Percentiles rank a stretch among this genome's conserved stretches.
Evolutionary conservation across 2,797 vertebrate genomes (phyloP).

Genomic region (Myiotriccus ornatus): DNA sequence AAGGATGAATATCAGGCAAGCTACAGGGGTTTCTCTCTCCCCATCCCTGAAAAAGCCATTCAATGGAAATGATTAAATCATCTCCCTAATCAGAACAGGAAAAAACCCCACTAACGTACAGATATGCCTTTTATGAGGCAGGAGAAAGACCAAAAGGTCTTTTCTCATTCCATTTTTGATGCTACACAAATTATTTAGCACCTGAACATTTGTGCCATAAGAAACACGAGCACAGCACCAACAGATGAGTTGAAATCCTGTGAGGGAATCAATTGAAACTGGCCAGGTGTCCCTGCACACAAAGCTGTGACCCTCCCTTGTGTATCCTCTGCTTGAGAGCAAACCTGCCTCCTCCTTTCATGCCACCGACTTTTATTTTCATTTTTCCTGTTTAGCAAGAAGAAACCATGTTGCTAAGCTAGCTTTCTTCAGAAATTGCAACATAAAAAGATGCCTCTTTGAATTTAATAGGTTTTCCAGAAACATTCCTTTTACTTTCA

Average conservation of each 20-base stretch:
- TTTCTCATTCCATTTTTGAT: neutral
- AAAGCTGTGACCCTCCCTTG: neutral
- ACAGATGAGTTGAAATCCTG: neutral
- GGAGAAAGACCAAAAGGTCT: neutral
- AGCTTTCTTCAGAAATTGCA: neutral
- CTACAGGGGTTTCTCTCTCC: constrained; percentile 7
- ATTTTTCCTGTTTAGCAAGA: neutral
- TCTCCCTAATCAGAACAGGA: neutral
- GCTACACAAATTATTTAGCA: neutral
- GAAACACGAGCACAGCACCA: neutral
- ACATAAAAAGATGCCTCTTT: neutral
- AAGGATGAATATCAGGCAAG: neutral
- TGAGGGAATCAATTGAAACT: neutral
- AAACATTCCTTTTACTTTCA: neutral
- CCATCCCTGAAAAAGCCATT: neutral
- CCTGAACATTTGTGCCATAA: neutral
- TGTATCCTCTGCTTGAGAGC: neutral
- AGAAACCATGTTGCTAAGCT: neutral
- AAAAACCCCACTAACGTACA: neutral
- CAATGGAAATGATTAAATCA: neutral
- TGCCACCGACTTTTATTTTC: neutral
- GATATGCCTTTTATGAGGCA: neutral
- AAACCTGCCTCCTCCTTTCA: neutral
- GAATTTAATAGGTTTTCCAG: neutral
- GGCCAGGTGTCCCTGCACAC: neutral